phyloP scores from a whole-genome alignment of 1,140 invertebrate species.

The Macrostomum lignano region DNA sequence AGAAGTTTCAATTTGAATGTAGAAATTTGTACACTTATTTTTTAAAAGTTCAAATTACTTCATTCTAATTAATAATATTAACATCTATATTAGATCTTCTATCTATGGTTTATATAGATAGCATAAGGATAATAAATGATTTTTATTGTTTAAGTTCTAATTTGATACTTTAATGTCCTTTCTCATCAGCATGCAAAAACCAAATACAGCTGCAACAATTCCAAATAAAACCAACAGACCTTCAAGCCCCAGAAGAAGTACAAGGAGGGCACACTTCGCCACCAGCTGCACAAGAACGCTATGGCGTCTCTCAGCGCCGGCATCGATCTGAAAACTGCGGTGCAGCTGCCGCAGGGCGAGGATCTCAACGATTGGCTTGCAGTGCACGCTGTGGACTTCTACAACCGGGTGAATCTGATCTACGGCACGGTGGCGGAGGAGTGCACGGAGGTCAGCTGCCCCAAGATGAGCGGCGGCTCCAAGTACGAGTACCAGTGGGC shows the following conservation, averaged over 20 bases:
- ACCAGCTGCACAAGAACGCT: conserved; percentile 68
- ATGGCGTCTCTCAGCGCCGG: conserved; percentile 74
- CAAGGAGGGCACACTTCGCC: conserved; percentile 56
- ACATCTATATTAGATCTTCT: no score
- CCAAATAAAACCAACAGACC: conserved; percentile 34
- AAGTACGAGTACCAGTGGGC: conserved; percentile 73
- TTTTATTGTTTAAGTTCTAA: no score
- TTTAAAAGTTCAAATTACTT: no score
- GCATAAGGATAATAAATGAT: no score
- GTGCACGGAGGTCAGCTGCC: conserved; percentile 54
- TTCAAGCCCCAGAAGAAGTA: conserved; percentile 67
- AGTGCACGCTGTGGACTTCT: conserved; percentile 82
- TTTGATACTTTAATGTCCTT: no score
- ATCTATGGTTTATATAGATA: no score
- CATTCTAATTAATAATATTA: no score
- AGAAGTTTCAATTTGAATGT: no score
- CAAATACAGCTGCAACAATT: no score
- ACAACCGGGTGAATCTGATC: conserved; percentile 73
- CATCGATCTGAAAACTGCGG: conserved; percentile 54
- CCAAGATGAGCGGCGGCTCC: conserved; percentile 59
- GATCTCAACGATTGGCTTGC: conserved; percentile 75
- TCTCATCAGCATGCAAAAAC: no score
- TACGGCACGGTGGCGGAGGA: conserved; percentile 54
- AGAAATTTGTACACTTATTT: no score
- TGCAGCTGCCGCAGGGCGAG: conserved; percentile 54